Percentiles rank a stretch among this genome's conserved stretches.
These are phyloP conservation scores for Penaeus vannamei DNA, from an alignment of 1,140 invertebrate species.

Conservation along the genomic window DNA sequence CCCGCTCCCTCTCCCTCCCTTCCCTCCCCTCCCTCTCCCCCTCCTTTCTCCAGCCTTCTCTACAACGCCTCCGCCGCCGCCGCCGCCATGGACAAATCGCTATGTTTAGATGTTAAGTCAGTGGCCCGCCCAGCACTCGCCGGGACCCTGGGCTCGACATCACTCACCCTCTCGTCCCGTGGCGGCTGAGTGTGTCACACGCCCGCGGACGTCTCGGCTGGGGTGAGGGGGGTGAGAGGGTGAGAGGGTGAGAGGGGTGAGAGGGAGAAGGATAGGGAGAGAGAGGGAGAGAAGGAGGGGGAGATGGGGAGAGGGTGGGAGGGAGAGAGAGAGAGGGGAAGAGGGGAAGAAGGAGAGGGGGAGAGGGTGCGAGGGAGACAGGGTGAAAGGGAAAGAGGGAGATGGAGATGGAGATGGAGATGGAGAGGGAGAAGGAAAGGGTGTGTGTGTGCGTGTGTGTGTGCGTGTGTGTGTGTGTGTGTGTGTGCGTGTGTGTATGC, in stretches of 20 bases:
- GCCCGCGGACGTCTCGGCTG: not conserved
- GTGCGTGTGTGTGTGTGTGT: not conserved
- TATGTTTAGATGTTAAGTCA: no score
- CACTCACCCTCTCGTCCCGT: no score
- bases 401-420: not conserved
- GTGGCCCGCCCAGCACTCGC: no score
- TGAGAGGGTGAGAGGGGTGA: no score
- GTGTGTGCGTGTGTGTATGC: not conserved
- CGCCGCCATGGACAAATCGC: no score
- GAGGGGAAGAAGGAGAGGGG: constrained; percentile 25
- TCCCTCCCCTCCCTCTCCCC: no score
- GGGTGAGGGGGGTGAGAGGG: not conserved
- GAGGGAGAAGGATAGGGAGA: not conserved
- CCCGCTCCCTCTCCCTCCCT: no score
- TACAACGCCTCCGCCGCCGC: no score
- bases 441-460: not conserved
- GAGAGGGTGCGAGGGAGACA: not conserved
- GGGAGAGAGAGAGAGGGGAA: constrained; percentile 15
- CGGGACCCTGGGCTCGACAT: no score
- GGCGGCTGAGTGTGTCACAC: no score
- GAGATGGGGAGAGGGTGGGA: not conserved
- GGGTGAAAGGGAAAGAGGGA: constrained; percentile 37
- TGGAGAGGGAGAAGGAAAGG: not conserved
- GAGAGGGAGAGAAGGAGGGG: not conserved
- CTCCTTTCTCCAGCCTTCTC: no score